Evolutionary conservation across 2,797 vertebrate genomes (phyloP).

Genomic region (Crenichthys baileyi): DNA sequence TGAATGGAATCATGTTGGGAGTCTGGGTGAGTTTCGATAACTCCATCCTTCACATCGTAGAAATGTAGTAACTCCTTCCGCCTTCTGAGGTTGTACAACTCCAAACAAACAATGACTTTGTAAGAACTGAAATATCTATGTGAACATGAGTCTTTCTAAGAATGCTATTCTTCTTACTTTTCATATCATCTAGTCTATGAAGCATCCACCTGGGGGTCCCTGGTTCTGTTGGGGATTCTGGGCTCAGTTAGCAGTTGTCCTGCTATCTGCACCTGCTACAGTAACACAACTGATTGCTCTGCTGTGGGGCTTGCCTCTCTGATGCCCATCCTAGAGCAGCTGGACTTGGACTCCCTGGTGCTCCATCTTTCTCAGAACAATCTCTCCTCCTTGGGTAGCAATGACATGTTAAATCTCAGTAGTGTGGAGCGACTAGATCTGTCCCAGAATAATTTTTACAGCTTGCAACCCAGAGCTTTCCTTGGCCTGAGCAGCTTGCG

Average conservation of each 20-base stretch:
- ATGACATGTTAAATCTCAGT: constrained; percentile 86
- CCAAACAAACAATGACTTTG: neutral
- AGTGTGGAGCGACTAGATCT: constrained; percentile 89
- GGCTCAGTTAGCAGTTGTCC: constrained; percentile 83
- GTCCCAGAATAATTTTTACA: constrained; percentile 91
- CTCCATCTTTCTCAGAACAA: constrained; percentile 91
- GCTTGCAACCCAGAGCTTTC: constrained; percentile 83
- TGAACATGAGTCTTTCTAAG: neutral
- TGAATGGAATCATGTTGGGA: constrained; percentile 38
- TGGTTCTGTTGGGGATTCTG: constrained; percentile 74
- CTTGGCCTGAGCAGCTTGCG: constrained; percentile 83
- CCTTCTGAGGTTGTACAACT: neutral
- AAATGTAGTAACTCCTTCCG: neutral
- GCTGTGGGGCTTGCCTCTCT: constrained; percentile 84
- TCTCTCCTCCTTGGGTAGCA: constrained; percentile 82
- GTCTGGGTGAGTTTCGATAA: constrained; percentile 54
- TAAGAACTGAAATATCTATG: neutral
- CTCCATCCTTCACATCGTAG: neutral
- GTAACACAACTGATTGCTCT: constrained; percentile 89
- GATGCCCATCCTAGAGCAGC: constrained; percentile 72
- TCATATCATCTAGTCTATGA: constrained; percentile 48
- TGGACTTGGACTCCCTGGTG: constrained; percentile 82
- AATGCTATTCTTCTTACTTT: neutral
- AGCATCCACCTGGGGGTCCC: constrained; percentile 79
- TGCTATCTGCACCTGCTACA: constrained; percentile 84